Percentiles rank a stretch among this genome's conserved stretches.
Evolutionary conservation across 2,888 invertebrate genomes (phyloP).

Genomic region (Meiosimyza decipiens): DNA sequence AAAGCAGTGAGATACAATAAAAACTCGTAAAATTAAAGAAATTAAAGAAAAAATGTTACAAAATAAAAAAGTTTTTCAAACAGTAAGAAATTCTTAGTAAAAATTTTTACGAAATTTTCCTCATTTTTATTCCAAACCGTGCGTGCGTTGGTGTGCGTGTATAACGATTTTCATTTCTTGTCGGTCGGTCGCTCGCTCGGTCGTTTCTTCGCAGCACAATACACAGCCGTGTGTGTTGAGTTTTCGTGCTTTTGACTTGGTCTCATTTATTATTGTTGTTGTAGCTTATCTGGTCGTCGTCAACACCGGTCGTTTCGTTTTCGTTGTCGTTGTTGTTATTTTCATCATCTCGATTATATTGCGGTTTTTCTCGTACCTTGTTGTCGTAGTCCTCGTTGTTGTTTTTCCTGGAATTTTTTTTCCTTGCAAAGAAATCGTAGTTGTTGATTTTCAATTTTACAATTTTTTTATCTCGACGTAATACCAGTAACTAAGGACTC

Average conservation of each 20-base stretch:
- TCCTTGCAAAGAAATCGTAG: background rate
- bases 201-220: background rate
- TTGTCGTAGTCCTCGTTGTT: slow-evolving; percentile 4
- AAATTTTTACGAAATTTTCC: background rate
- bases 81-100: too few relatives aligned
- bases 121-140: background rate
- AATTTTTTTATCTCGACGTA: background rate
- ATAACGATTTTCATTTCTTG: background rate
- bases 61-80: too few relatives aligned
- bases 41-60: background rate
- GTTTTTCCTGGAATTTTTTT: background rate
- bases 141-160: background rate
- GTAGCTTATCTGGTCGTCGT: slow-evolving; percentile 5
- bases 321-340: background rate
- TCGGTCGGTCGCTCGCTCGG: slow-evolving; percentile 11
- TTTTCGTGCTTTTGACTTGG: slow-evolving; percentile 15
- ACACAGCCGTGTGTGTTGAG: background rate
- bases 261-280: slow-evolving; percentile 22
- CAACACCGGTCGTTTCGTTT: background rate
- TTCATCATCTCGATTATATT: slow-evolving; percentile 9
- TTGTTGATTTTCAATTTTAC: background rate
- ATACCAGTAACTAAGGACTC: too few relatives aligned
- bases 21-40: slow-evolving; percentile 9
- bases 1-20: slow-evolving; percentile 10
- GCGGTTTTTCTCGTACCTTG: background rate